Conservation (phyloP, 2,113 vertebrate genomes). For the Pagrus major region DNA sequence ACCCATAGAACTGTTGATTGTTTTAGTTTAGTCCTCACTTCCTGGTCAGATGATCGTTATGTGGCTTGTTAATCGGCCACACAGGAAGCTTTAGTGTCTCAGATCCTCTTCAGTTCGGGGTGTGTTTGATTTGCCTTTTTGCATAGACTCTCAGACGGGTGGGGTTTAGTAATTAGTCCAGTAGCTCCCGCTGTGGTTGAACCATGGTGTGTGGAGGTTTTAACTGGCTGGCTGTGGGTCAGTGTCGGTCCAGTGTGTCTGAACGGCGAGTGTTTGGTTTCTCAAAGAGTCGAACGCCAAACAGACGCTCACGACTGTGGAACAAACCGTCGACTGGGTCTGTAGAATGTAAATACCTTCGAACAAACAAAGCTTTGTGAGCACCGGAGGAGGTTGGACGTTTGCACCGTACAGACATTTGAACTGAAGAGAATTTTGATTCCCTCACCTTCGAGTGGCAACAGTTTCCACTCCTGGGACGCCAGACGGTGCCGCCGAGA, state of each 20-base stretch:
- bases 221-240: background rate
- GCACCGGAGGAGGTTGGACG: background rate
- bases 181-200: conserved; percentile 46
- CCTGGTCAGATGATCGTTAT: conserved; percentile 10
- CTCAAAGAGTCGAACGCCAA: conserved; percentile 11
- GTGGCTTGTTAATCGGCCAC: background rate
- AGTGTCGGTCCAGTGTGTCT: background rate
- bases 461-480: background rate
- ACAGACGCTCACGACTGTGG: background rate
- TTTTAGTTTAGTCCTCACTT: conserved; percentile 42
- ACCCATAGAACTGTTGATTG: conserved; percentile 17
- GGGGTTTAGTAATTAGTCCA: conserved; percentile 11
- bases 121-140: conserved; percentile 29
- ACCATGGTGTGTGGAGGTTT: conserved; percentile 17
- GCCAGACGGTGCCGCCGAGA: background rate
- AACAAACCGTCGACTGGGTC: background rate
- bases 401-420: background rate
- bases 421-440: background rate
- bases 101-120: conserved; percentile 3
- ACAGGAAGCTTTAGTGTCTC: conserved; percentile 29
- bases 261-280: background rate
- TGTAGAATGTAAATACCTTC: conserved; percentile 41
- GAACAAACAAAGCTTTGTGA: conserved; percentile 3
- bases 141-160: background rate
- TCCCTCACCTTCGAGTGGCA: background rate